Evolutionary conservation across 1,140 invertebrate species (phyloP).

Genomic region (Akabosia matsudoensis): DNA sequence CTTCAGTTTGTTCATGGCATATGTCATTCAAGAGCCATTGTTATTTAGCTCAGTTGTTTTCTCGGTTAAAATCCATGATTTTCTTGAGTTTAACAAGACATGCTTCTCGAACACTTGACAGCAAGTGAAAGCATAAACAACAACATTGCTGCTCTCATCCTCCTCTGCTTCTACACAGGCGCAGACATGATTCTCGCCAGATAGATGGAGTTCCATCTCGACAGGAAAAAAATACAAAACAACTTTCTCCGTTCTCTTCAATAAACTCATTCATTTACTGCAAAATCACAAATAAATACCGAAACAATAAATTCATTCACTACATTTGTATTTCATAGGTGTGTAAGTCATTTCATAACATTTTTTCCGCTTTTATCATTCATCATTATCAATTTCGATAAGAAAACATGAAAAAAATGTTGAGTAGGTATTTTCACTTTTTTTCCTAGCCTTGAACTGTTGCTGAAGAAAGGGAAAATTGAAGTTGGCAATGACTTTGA

Average conservation of each 20-base stretch:
- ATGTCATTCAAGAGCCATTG: too few species aligned
- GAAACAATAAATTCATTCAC: too few species aligned
- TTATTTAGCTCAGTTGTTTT: too few species aligned
- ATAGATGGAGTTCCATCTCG: neutral
- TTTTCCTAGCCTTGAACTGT: constrained; percentile 17
- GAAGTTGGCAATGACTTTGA: constrained; percentile 3
- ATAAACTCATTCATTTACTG: too few species aligned
- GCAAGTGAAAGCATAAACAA: neutral
- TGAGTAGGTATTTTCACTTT: constrained; percentile 2
- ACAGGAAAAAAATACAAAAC: neutral
- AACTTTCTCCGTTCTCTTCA: too few species aligned
- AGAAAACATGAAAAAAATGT: neutral
- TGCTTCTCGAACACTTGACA: constrained; percentile 6
- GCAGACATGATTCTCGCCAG: neutral
- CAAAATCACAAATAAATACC: too few species aligned
- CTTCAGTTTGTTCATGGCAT: neutral
- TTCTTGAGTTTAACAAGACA: neutral
- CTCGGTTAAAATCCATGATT: neutral
- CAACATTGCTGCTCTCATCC: too few species aligned
- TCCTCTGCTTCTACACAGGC: neutral
- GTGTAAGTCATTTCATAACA: too few species aligned
- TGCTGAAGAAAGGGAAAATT: constrained; percentile 3
- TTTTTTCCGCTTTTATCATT: too few species aligned
- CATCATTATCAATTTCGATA: neutral
- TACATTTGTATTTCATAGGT: too few species aligned